Evolutionary conservation across 92 coral and sea anemone species (phyloP), one percentile per base, ranked within the genome.

Genomic region (Bergia puertoricense): DNA sequence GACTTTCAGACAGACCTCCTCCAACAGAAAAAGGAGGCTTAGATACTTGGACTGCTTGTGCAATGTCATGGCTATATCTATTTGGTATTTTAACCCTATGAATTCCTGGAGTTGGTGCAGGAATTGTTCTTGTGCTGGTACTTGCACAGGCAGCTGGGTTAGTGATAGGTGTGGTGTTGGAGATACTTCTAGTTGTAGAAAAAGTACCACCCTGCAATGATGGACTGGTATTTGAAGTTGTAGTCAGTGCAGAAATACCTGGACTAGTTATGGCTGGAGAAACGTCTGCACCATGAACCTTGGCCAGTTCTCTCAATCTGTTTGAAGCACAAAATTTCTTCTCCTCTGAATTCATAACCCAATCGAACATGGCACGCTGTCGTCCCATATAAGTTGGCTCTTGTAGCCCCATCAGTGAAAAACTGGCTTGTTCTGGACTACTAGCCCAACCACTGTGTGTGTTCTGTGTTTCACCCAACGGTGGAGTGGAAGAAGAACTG

Each of bases 261-360:
- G 80, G 80, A 69, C 66, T 71, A 16, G 66, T 30, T 37, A 13
- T 13, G 23, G 87, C 39, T 15, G 45, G 9, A 50, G 77, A 30
- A 37, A 72, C 85, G 36, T 78, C 92, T 48, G 59, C 73, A 40
- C 72, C 39, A 81, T 88, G 92, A 78, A 89, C 85, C 71, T 89
- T 90, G 22, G 98, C 98, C 3, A 95, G 92, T 80, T 93, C 92
- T 76, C 90, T 93, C 42, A 95, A 73, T 86, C 92, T 92, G 66
- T 95, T 91, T 50, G 94, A 92, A 54, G 98, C 98, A 85, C 93
- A 86, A 36, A 93, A 95, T 65, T 92, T 93, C 51, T 77, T 66
- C 65, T 92, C 94, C 44, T 71, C 41, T 6, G 79, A 45, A 74
- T 84, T 84, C 87, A 84, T 69, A 48, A 69, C 36, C 87, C 87